Evolutionary conservation across 2,888 invertebrate genomes (phyloP).

Genomic region (Digitonthophagus gazella): DNA sequence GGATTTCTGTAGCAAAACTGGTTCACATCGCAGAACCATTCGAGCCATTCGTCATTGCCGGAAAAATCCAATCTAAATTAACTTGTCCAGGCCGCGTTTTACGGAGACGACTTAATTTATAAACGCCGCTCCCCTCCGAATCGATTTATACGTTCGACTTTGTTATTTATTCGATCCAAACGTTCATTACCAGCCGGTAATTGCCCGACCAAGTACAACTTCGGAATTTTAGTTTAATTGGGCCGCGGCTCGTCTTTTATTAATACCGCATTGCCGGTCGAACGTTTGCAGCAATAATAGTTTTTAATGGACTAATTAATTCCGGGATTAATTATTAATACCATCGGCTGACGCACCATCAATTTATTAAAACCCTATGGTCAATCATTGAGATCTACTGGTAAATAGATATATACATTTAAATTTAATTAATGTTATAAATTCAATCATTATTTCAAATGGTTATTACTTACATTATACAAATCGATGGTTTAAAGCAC

Average conservation of each 20-base stretch:
- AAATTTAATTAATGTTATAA: neutral
- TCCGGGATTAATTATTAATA: neutral
- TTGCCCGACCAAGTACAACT: neutral
- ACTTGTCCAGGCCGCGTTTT: conserved; percentile 7
- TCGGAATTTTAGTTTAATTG: neutral
- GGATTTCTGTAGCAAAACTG: neutral
- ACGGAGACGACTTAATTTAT: conserved; percentile 9
- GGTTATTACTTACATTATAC: too few species aligned
- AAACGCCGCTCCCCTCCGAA: neutral
- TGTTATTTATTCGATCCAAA: conserved; percentile 3
- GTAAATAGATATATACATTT: neutral
- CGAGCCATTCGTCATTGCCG: neutral
- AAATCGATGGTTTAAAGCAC: too few species aligned
- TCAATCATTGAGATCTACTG: too few species aligned
- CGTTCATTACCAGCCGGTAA: neutral
- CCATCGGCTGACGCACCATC: neutral
- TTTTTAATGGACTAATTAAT: neutral
- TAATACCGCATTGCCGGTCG: neutral
- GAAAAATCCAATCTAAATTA: conserved; percentile 5
- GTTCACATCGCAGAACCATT: neutral
- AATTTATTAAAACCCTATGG: neutral
- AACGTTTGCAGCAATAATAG: neutral
- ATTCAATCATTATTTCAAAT: too few species aligned
- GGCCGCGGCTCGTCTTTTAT: neutral
- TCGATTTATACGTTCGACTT: conserved; percentile 1